Percentiles rank a stretch among this genome's conserved stretches.
Conservation (phyloP, 2,888 invertebrate species). For the Oscheius sp. region DNA sequence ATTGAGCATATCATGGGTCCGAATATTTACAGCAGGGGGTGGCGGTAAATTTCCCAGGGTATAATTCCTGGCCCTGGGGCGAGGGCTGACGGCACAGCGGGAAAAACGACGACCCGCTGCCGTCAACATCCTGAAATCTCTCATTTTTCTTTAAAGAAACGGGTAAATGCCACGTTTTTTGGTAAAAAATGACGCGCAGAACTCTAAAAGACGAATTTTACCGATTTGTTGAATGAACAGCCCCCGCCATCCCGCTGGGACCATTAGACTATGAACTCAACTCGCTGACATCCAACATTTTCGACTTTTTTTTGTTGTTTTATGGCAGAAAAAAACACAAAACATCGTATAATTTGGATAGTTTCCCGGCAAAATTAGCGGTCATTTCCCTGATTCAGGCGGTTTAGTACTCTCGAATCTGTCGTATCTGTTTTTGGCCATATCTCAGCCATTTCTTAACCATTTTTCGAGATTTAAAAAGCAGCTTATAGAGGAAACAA, state of each 20-base stretch:
- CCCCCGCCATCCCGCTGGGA: not conserved
- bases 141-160: no score
- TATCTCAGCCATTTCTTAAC: no score
- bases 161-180: no score
- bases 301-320: not conserved
- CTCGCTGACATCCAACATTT: not conserved
- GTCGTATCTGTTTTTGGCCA: no score
- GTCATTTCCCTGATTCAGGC: no score
- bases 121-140: conserved; percentile 61
- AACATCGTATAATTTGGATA: no score
- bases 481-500: no score
- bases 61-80: conserved; percentile 53
- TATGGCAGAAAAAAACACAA: not conserved
- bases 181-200: no score
- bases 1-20: conserved; percentile 62
- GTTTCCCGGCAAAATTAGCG: no score
- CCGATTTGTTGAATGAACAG: not conserved
- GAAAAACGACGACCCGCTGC: conserved; percentile 57
- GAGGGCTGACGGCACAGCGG: conserved; percentile 54
- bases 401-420: no score
- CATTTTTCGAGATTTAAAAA: no score
- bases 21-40: conserved; percentile 57
- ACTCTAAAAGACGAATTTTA: not conserved
- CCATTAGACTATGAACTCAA: not conserved
- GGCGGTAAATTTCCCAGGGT: conserved; percentile 51